Conservation (phyloP, 2,888 invertebrate genomes). For the Oscheius sp. region DNA sequence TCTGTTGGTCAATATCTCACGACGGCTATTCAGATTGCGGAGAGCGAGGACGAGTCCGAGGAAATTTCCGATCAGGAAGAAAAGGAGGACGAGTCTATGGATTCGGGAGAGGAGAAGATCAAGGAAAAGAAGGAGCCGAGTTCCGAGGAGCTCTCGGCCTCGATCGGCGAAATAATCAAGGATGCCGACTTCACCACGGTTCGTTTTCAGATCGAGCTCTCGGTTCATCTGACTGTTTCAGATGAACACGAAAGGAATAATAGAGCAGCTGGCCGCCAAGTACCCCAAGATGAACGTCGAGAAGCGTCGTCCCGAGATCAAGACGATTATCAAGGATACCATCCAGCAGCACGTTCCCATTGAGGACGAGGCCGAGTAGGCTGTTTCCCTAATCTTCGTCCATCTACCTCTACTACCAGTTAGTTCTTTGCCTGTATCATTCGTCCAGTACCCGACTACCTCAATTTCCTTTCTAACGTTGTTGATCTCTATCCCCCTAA, state of each 20-base stretch:
- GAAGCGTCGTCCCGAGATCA: constrained; percentile 4
- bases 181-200: background rate
- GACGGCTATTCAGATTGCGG: no score
- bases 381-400: no score
- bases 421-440: no score
- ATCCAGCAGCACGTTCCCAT: background rate
- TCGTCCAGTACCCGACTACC: no score
- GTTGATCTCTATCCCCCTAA: no score
- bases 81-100: no score
- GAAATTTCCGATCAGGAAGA: background rate
- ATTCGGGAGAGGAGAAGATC: background rate
- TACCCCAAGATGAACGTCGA: background rate
- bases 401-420: no score
- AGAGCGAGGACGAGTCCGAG: background rate
- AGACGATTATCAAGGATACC: background rate
- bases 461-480: no score
- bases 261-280: background rate
- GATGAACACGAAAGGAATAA: background rate
- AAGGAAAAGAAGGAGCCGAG: background rate
- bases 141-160: background rate
- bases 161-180: background rate
- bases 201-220: background rate
- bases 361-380: no score
- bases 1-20: no score
- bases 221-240: background rate